Evolutionary conservation across 2,113 vertebrate genomes (phyloP), one percentile per base, ranked within the genome.

Genomic region (Halcyon malimbica): DNA sequence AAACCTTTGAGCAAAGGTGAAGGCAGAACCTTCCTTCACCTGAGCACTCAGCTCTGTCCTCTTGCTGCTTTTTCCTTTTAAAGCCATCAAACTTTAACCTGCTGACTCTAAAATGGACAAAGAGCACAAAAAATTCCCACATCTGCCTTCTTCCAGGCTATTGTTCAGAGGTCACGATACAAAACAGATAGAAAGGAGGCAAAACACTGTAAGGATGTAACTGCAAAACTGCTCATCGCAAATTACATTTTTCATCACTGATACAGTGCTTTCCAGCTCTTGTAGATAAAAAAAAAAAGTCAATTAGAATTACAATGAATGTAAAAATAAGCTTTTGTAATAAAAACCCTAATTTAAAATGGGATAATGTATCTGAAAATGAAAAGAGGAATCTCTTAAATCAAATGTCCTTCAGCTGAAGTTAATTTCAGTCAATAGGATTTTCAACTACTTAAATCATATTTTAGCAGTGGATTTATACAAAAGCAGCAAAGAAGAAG

Each of bases 381-480:
- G 93, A 96, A 95, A 94, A 93, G 91, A 94, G 70, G 91, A 84
- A 89, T 95, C 97, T 95, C 97, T 94, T 97, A 94, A 97, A 97
- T 96, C 94, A 90, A 97, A 95, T 44, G 95, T 96, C 96, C 96
- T 96, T 96, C 97, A 96, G 94, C 91, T 42, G 73, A 94, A 96
- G 95, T 95, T 97, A 96, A 96, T 96, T 97, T 97, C 90, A 91
- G 97, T 95, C 96, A 96, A 97, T 71, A 96, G 95, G 90, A 96
- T 93, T 93, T 96, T 95, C 86, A 94, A 81, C 87, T 28, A 75
- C 86, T 96, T 95, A 93, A 97, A 96, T 96, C 64, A 54, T 80
- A 89, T 89, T 96, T 97, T 92, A 96, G 92, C 84, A 88, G 74
- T 92, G 86, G 97, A 95, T 97, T 96, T 95, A 95, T 87, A 74